Evolutionary conservation across 2,797 vertebrate species (phyloP), one percentile per base, ranked within the genome.

Genomic region (Acanthurus leucopareius): DNA sequence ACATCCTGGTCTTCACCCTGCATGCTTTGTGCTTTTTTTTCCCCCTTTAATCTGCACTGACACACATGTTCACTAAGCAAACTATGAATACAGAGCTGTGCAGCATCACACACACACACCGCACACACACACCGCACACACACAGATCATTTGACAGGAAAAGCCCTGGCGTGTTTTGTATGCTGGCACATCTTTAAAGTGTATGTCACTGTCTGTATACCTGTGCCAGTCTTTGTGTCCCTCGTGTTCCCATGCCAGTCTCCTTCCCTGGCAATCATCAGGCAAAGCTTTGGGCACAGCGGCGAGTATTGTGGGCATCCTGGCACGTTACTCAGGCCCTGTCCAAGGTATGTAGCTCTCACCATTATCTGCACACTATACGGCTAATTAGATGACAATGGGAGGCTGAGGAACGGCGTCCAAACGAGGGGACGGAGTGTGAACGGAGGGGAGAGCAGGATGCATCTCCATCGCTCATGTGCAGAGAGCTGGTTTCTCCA

Each of bases 371-470:
- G 66, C 70, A 11, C 77, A 10, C 86, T 75, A 80, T 63, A 80
- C 85, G 69, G 67, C 77, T 90, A 89, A 90, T 92, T 91, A 91
- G 73, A 77, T 85, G 80, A 89, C 90, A 90, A 89, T 80, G n/a
- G 80, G 86, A 35, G 7, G 77, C 80, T 6, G 77, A 69, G 77
- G 42, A 52, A 56, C 11, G 47, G 25, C 0, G 70, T 65, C 54
- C 69, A 71, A 51, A 20, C 9, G 64, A 62, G 54, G 54, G 74
- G 77, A 71, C 42, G 61, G 73, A 28, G 80, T 10, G 73, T 2
- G 77, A 84, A 76, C 80, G 77, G 77, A 69, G 84, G 75, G 82
- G 7, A 25, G 69, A 78, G 75, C 83, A 75, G 87, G 82, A 83
- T 77, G 79, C 47, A 2, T 45, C 73, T 52, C 47, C 51, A 54